Percentiles rank a stretch among this genome's conserved stretches.
Conservation (phyloP, 2,797 vertebrate species). For the Meda fulgida region DNA sequence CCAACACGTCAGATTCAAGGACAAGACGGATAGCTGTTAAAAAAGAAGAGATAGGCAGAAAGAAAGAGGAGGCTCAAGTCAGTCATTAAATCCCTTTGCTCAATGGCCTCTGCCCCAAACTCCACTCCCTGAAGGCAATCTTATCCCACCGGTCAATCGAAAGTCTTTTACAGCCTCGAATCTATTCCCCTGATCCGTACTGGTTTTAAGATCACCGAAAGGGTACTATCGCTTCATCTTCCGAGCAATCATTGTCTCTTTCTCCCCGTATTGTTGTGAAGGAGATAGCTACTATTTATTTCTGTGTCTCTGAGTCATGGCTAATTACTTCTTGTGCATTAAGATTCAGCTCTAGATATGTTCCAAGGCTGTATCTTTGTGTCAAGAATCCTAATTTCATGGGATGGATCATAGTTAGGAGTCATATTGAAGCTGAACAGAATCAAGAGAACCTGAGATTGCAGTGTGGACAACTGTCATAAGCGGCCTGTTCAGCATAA, state of each 20-base stretch:
- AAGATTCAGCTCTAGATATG: not conserved
- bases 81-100: slow-evolving; percentile 46
- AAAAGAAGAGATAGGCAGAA: slow-evolving; percentile 32
- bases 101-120: slow-evolving; percentile 8
- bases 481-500: not conserved
- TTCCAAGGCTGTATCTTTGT: not conserved
- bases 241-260: slow-evolving; percentile 9
- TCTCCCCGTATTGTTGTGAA: not conserved
- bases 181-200: slow-evolving; percentile 16
- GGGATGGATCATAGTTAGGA: slow-evolving; percentile 8
- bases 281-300: not conserved
- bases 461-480: not conserved
- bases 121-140: slow-evolving; percentile 20
- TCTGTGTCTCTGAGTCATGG: not conserved
- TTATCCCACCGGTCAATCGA: slow-evolving; percentile 45
- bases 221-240: slow-evolving; percentile 6
- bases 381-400: slow-evolving; percentile 24
- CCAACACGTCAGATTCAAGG: slow-evolving; percentile 50
- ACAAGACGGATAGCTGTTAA: slow-evolving; percentile 50
- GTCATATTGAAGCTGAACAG: not conserved
- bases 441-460: slow-evolving; percentile 14
- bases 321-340: not conserved
- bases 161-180: slow-evolving; percentile 41
- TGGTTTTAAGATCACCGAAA: slow-evolving; percentile 39
- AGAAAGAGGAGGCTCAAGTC: slow-evolving; percentile 39